Conservation (phyloP, 1,140 invertebrate genomes). For the Subanguina moxae region DNA sequence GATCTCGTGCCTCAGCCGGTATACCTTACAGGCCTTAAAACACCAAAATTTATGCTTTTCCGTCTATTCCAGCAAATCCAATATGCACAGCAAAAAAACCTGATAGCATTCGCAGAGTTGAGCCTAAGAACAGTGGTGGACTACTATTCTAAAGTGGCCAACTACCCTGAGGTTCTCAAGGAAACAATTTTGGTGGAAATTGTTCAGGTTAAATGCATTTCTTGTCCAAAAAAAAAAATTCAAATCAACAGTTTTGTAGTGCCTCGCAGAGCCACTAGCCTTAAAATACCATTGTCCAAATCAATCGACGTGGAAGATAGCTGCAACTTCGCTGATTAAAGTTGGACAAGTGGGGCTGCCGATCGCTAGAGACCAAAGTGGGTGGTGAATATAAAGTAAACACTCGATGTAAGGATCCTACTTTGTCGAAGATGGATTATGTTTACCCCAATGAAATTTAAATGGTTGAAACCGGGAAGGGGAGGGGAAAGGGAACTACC, state of each 20-base stretch:
- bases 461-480: too few species aligned
- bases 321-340: slow-evolving; percentile 73
- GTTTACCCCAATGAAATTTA: too few species aligned
- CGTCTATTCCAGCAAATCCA: slow-evolving; percentile 31
- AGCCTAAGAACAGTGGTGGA: slow-evolving; percentile 48
- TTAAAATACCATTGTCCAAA: slow-evolving; percentile 79
- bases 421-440: too few species aligned
- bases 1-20: too few species aligned
- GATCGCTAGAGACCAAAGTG: slow-evolving; percentile 72
- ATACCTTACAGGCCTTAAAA: too few species aligned
- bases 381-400: too few species aligned
- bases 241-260: slow-evolving; percentile 13
- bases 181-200: slow-evolving; percentile 47
- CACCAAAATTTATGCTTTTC: slow-evolving; percentile 11
- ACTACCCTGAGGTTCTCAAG: slow-evolving; percentile 42
- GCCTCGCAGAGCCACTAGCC: slow-evolving; percentile 65
- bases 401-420: too few species aligned
- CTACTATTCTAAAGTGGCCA: slow-evolving; percentile 43
- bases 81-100: slow-evolving; percentile 36
- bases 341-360: slow-evolving; percentile 80
- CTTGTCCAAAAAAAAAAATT: slow-evolving; percentile 2
- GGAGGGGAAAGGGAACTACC: too few species aligned
- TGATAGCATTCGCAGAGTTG: slow-evolving; percentile 53
- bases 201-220: slow-evolving; percentile 34
- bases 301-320: slow-evolving; percentile 78